Conservation (phyloP, 2,888 invertebrate genomes). For the Drosophila vallismaia region DNA sequence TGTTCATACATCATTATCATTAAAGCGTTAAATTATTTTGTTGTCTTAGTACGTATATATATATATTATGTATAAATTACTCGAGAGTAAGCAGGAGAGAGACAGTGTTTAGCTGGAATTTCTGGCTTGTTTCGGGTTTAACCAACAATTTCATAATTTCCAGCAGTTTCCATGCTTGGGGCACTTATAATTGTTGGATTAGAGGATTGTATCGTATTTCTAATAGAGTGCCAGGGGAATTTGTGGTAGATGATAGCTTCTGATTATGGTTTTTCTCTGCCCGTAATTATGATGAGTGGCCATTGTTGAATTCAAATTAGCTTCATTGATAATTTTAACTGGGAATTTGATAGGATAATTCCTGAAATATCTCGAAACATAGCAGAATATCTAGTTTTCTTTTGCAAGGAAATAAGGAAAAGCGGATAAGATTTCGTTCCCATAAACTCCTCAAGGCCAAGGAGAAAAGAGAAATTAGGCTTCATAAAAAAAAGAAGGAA, state of each 20-base stretch:
- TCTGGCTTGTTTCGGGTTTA: conserved; percentile 16
- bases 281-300: conserved; percentile 9
- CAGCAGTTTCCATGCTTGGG: conserved; percentile 11
- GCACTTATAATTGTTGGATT: conserved; percentile 17
- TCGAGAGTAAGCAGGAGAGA: not conserved
- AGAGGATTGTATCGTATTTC: conserved; percentile 1
- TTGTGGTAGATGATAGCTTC: not conserved
- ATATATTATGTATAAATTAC: conserved; percentile 20
- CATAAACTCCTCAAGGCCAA: conserved; percentile 19
- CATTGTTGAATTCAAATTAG: not conserved
- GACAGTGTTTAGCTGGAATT: conserved; percentile 14
- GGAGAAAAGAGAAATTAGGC: conserved; percentile 27
- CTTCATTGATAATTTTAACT: too few relatives aligned
- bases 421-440: conserved; percentile 8
- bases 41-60: conserved; percentile 47
- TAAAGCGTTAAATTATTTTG: conserved; percentile 78
- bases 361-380: too few relatives aligned
- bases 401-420: not conserved
- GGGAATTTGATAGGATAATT: not conserved
- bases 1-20: conserved; percentile 78
- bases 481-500: conserved; percentile 24
- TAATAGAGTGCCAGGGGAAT: conserved; percentile 22
- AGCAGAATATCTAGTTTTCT: not conserved
- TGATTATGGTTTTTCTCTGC: conserved; percentile 7
- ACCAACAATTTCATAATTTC: conserved; percentile 11